Evolutionary conservation across 1,140 invertebrate genomes (phyloP), one percentile per base, ranked within the genome.

Genomic region (Mamestra configurata): DNA sequence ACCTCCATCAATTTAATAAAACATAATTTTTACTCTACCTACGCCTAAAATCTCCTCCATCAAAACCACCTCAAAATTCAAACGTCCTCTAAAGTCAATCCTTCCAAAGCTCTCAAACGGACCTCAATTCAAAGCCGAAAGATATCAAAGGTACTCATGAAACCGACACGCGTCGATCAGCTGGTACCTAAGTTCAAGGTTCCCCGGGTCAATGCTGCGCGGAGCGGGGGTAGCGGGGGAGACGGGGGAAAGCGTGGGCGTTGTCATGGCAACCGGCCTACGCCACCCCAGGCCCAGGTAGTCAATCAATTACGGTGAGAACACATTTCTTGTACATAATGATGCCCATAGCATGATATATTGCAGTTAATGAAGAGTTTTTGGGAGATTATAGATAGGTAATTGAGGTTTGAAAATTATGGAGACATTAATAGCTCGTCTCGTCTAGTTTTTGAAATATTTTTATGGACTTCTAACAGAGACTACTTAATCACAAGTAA

Each of bases 301-400:
- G 84, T 93, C 93, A 91, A 93, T 94, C 92, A 94, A 93, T 93
- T 93, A 90, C 86, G 83, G 82, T 88, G 88, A 87, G 88, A 88
- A 85, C 83, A 87, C 86, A 85, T 88, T 86, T 88, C 86, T 85
- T 31, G 68, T 57, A 83, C 37, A 43, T 40, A 59, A 64, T 61
- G 40, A 61, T 20, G 66, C 40, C 13, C 31, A 43, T 76, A 40
- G 24, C 24, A 57, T 76, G 73, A 64, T 76, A 64, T 64, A 76
- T 76, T 76, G 73, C 73, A 64, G 31, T 76, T 59, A 61, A 15
- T 15, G 5, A 43, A n/a, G n/a, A 22, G 35, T 61, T 61, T 31
- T 35, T n/a, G 4, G 6, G 8, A 24, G 27, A 46, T 46, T 46
- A 46, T 13, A 46, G 0, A 13, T 46, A 46, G 0, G 4, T 10